These are phyloP conservation scores for Drosophila cognata DNA, from an alignment of 2,888 invertebrate species.

Conservation along the genomic window DNA sequence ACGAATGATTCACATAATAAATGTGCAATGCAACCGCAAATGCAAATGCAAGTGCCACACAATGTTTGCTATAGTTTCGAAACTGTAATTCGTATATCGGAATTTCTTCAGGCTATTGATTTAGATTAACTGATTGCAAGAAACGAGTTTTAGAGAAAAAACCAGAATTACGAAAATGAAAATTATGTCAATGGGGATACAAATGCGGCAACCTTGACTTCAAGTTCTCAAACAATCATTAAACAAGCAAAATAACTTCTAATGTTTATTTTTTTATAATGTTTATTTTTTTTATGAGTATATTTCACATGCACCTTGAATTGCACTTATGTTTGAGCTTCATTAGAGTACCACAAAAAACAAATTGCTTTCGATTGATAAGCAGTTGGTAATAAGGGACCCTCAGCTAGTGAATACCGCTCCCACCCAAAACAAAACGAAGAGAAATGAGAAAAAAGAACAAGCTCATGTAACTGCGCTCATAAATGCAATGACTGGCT, in stretches of 20 bases:
- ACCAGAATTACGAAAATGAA: background rate
- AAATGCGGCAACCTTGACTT: background rate
- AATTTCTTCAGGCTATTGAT: background rate
- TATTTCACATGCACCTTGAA: conserved; percentile 1
- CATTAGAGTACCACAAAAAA: conserved; percentile 30
- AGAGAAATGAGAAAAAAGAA: conserved; percentile 5
- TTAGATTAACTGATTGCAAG: background rate
- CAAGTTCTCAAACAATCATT: background rate
- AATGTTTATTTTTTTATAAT: background rate
- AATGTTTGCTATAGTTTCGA: background rate
- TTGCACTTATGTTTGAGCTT: conserved; percentile 3
- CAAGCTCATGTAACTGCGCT: conserved; percentile 45
- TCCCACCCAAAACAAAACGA: conserved; percentile 7
- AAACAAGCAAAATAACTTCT: background rate
- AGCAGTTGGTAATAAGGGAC: conserved; percentile 48
- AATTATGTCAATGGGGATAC: no score
- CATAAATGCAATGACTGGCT: conserved; percentile 68
- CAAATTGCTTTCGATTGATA: conserved; percentile 54
- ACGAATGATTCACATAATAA: conserved; percentile 8
- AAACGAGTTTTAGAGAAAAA: background rate
- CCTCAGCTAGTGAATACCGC: conserved; percentile 25
- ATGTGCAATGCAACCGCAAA: background rate
- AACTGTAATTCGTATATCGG: background rate
- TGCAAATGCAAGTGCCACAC: background rate
- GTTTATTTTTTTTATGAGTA: conserved; percentile 4